Evolutionary conservation across 2,113 vertebrate species (phyloP).

Genomic region (Thunnus maccoyii): DNA sequence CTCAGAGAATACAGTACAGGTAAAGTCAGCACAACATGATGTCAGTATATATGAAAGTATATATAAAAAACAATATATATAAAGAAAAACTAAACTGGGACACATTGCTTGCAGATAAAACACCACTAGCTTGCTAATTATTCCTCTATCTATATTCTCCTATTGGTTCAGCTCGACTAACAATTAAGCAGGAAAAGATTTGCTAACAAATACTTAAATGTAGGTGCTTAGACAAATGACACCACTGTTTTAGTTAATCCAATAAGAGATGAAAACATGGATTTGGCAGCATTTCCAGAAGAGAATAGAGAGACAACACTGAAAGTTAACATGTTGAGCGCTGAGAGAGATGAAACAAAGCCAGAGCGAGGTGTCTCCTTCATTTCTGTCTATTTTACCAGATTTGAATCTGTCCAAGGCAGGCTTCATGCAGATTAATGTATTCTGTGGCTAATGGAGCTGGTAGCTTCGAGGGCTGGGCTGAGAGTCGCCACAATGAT

Average conservation of each 20-base stretch:
- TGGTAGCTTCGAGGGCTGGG: constrained; percentile 65
- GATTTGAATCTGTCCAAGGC: constrained; percentile 72
- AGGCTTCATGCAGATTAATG: constrained; percentile 75
- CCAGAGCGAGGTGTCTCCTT: constrained; percentile 37
- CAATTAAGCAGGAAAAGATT: not conserved
- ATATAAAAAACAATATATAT: no score
- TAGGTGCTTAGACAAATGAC: not conserved
- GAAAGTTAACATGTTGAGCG: constrained; percentile 21
- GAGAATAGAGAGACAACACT: not conserved
- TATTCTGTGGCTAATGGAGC: constrained; percentile 81
- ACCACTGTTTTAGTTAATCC: constrained; percentile 2
- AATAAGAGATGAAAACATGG: constrained; percentile 13
- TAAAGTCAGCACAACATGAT: constrained; percentile 13
- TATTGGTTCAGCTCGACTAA: not conserved
- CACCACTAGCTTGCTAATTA: not conserved
- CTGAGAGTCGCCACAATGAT: constrained; percentile 75
- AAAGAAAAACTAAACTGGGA: not conserved
- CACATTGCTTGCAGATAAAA: constrained; percentile 1
- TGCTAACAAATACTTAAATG: not conserved
- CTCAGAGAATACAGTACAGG: not conserved
- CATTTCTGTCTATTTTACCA: constrained; percentile 65
- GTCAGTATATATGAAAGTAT: not conserved
- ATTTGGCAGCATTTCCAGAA: constrained; percentile 19
- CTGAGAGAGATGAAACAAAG: constrained; percentile 28
- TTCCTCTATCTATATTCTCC: not conserved